Evolutionary conservation across 2,888 invertebrate species (phyloP), one percentile per base, ranked within the genome.

Genomic region (Chaitophorus viminalis): DNA sequence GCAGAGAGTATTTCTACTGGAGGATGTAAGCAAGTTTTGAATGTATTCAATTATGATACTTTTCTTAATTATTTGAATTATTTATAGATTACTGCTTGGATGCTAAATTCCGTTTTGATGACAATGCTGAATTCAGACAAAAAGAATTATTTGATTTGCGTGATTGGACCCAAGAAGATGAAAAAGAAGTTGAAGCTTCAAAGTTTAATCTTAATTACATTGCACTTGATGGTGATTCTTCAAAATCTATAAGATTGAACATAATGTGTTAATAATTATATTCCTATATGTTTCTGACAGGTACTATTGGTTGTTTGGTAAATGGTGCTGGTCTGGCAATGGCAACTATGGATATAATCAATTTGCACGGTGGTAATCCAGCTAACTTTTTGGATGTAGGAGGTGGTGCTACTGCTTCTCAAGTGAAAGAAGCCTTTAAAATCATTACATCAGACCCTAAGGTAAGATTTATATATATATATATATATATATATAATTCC

Each of bases 291-390:
- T 65, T 21, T 33, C 18, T 60, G 3, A 74, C 89, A 93, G 94
- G 94, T 82, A 95, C 94, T 91, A 98, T 98, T 91, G 98, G 98
- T 4, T 98, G 98, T 92, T 94, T 98, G 94, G 98, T 98, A 68
- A 98, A 98, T 91, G 98, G 98, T 89, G 98, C 98, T 88, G 98
- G 98, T 89, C 93, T 99, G 90, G 98, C 98, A 46, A 98, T 98
- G 98, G 98, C 98, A 36, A 99, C 98, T 11, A 98, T 99, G 98
- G 98, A 99, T 91, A 98, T 99, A 89, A 98, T 99, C 91, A 97
- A 98, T 91, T 93, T 98, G 90, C 97, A 98, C 90, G 98, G 98
- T 54, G 98, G 98, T 39, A 95, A 95, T 90, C 98, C 98, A 9
- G 98, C 98, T 75, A 99, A 99, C 92, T 99, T 99, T 93, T 94